Percentiles rank a stretch among this genome's conserved stretches.
Conservation (phyloP, 2,113 vertebrate species). For the Platichthys stellatus region DNA sequence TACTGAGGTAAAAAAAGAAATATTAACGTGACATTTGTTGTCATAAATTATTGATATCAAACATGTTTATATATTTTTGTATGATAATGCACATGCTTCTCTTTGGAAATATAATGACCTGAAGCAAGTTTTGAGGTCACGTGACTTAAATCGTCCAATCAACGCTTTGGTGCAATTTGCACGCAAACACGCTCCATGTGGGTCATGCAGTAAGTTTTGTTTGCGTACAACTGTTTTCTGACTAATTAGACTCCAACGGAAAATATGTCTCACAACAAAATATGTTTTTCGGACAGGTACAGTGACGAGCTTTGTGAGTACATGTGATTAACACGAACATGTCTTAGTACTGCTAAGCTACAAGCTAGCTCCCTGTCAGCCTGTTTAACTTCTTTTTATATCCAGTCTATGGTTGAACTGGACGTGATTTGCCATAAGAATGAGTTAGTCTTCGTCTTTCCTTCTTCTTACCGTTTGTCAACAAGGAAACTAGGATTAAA, state of each 20-base stretch:
- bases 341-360: not conserved
- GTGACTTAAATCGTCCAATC: constrained; percentile 36
- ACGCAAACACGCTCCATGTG: not conserved
- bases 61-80: too few species aligned
- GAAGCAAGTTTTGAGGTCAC: constrained; percentile 16
- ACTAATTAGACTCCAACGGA: not conserved
- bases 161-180: not conserved
- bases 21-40: too few species aligned
- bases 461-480: not conserved
- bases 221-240: not conserved
- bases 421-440: not conserved
- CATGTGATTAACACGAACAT: constrained; percentile 14
- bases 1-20: too few species aligned
- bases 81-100: too few species aligned
- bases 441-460: not conserved
- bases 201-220: not conserved
- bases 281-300: constrained; percentile 29
- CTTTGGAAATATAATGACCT: too few species aligned
- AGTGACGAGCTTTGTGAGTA: constrained; percentile 29
- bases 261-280: constrained; percentile 30
- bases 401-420: too few species aligned
- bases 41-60: too few species aligned
- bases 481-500: not conserved
- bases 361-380: not conserved
- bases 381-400: not conserved